Evolutionary conservation across 2,888 invertebrate genomes (phyloP).

Genomic region (Operophtera brumata): DNA sequence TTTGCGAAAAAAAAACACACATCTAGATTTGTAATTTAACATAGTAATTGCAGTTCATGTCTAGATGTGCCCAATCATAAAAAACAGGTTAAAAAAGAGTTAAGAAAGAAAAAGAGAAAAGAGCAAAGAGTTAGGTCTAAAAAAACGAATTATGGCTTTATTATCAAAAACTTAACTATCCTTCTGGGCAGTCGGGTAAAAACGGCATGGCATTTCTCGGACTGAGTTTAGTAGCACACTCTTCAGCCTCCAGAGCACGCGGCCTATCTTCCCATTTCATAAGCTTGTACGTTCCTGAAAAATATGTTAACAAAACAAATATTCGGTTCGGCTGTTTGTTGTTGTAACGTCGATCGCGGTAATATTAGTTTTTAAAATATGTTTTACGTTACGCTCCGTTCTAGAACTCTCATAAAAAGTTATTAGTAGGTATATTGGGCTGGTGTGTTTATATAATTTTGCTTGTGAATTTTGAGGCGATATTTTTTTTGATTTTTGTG

Average conservation of each 20-base stretch:
- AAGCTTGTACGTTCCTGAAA: conserved; percentile 19
- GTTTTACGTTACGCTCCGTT: conserved; percentile 15
- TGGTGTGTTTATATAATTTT: conserved; percentile 17
- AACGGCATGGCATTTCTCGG: no score
- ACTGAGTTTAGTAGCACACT: not conserved
- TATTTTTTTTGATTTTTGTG: not conserved
- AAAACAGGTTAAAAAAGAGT: no score
- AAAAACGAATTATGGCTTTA: no score
- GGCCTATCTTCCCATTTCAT: not conserved
- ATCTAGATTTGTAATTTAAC: no score
- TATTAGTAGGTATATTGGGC: conserved; percentile 19
- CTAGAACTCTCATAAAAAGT: conserved; percentile 22
- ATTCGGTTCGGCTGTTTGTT: conserved; percentile 30
- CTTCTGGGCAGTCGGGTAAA: no score
- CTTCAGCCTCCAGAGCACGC: not conserved
- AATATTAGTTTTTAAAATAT: conserved; percentile 29
- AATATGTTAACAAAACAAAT: conserved; percentile 37
- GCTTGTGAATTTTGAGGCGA: not conserved
- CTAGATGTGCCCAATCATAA: no score
- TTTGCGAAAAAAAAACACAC: no score
- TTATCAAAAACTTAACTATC: no score
- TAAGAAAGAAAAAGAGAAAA: no score
- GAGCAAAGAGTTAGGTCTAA: no score
- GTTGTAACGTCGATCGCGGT: conserved; percentile 29
- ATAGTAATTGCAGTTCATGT: no score